Evolutionary conservation across 2,888 invertebrate species (phyloP).

Genomic region (Patella pellucida): DNA sequence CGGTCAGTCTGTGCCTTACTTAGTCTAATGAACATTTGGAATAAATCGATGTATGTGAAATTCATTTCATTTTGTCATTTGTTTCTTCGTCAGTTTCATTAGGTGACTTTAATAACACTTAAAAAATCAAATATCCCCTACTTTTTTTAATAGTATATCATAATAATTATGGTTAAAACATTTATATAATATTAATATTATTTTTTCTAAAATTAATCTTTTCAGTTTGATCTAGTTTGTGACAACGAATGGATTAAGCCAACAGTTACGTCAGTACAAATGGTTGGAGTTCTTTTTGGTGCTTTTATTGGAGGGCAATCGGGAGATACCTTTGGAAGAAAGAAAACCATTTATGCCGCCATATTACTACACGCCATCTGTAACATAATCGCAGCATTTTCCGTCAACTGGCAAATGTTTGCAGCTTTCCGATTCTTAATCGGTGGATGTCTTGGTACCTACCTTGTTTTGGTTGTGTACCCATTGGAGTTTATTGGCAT

Average conservation of each 20-base stretch:
- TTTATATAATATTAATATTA: no score
- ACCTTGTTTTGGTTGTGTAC: constrained; percentile 30
- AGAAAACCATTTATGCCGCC: constrained; percentile 40
- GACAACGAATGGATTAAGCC: constrained; percentile 40
- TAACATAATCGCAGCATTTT: constrained; percentile 43
- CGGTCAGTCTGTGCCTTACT: no score
- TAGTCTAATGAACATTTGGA: no score
- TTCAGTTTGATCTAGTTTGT: constrained; percentile 48
- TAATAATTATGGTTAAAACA: no score
- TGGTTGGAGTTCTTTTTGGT: constrained; percentile 46
- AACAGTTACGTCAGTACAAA: constrained; percentile 46
- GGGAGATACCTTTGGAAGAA: constrained; percentile 46
- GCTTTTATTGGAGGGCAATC: constrained; percentile 45
- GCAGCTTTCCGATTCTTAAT: constrained; percentile 41
- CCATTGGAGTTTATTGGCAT: constrained; percentile 25
- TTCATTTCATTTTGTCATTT: no score
- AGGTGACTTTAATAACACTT: no score
- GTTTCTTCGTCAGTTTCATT: no score
- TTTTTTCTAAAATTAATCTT: neutral
- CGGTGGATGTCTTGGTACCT: constrained; percentile 36
- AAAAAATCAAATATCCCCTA: no score
- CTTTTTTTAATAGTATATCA: no score
- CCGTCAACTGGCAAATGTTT: constrained; percentile 51
- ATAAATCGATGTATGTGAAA: no score
- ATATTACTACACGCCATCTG: constrained; percentile 33